These are phyloP conservation scores for Trichogramma dendrolimi DNA, from an alignment of 2,888 invertebrate species.

Conservation along the genomic window DNA sequence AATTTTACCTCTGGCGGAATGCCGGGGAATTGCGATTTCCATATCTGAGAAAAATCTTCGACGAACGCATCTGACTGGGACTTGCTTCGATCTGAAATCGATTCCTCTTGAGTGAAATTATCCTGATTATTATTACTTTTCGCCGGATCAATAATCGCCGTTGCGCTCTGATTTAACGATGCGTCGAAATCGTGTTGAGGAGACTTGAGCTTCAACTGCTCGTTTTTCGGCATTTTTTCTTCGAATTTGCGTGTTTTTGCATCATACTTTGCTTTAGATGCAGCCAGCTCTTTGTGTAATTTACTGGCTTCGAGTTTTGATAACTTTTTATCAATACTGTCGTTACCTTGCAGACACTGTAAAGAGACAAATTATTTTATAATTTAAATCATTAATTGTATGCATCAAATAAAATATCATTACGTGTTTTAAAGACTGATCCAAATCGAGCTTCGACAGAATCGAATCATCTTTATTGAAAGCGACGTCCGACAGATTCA, in stretches of 20 bases:
- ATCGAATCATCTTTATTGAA: conserved; percentile 33
- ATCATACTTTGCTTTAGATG: conserved; percentile 40
- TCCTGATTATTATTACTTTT: conserved; percentile 7
- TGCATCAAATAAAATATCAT: background rate
- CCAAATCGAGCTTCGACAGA: conserved; percentile 27
- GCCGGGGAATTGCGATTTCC: conserved; percentile 34
- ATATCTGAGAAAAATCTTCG: conserved; percentile 44
- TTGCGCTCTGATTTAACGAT: conserved; percentile 32
- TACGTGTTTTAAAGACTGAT: conserved; percentile 26
- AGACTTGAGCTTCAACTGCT: conserved; percentile 37
- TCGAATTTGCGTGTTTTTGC: conserved; percentile 46
- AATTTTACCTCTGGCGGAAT: conserved; percentile 13
- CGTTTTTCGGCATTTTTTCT: conserved; percentile 47
- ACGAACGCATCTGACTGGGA: conserved; percentile 46
- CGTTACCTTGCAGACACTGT: conserved; percentile 9
- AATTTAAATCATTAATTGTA: background rate
- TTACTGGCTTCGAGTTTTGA: conserved; percentile 17
- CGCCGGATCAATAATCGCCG: background rate
- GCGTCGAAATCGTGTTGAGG: conserved; percentile 38
- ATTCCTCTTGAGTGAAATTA: conserved; percentile 17
- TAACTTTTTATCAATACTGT: conserved; percentile 18
- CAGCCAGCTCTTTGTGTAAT: conserved; percentile 25
- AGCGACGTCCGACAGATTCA: conserved; percentile 37
- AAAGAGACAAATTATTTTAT: background rate
- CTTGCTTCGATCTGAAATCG: conserved; percentile 36